Conservation (phyloP, 2,113 vertebrate genomes). For the Zootoca vivipara region DNA sequence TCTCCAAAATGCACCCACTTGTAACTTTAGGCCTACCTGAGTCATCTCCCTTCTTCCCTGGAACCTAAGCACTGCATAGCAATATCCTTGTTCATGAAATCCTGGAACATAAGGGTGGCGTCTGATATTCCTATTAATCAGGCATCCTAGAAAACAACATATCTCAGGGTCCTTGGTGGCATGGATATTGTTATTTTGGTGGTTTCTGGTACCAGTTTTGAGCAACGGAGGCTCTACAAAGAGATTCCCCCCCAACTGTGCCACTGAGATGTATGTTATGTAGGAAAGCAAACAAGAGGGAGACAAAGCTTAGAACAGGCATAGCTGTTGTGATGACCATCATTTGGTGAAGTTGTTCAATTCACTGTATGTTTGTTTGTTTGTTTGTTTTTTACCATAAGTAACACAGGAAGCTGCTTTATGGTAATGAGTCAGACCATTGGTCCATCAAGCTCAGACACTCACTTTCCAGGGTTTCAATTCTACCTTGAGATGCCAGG, state of each 20-base stretch:
- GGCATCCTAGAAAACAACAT: neutral
- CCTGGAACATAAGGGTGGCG: neutral
- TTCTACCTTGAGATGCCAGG: too few relatives aligned
- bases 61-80: neutral
- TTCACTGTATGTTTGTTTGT: too few relatives aligned
- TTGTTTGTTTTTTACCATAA: too few relatives aligned
- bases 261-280: neutral
- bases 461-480: too few relatives aligned
- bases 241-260: neutral
- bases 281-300: neutral
- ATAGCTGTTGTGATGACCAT: too few relatives aligned
- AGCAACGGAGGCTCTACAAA: neutral
- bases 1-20: neutral
- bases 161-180: neutral
- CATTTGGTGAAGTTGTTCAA: too few relatives aligned
- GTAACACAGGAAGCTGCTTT: too few relatives aligned
- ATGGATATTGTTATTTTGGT: neutral
- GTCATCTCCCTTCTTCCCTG: neutral
- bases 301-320: too few relatives aligned
- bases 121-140: neutral
- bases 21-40: neutral
- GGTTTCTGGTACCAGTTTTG: neutral
- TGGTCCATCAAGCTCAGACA: too few relatives aligned
- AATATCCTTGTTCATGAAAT: neutral
- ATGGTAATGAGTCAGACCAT: too few relatives aligned